phyloP scores from a whole-genome alignment of 2,888 invertebrate genomes.

The Sisyra terminalis region DNA sequence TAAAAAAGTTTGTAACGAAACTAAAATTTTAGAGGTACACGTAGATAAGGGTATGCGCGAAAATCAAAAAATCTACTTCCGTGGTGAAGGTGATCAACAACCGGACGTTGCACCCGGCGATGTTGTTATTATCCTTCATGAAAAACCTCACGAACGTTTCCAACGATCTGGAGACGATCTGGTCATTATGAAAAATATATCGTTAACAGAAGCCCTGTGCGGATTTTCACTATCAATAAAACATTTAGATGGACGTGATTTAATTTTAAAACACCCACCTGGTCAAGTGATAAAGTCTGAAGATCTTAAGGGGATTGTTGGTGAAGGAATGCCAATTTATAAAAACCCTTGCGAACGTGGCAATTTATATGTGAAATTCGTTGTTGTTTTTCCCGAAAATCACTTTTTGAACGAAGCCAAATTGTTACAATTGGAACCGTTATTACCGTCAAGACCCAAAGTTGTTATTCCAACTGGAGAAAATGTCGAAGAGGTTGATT shows the following conservation, averaged over 20 bases:
- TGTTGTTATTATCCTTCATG: constrained; percentile 72
- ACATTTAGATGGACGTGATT: constrained; percentile 76
- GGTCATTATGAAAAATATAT: constrained; percentile 54
- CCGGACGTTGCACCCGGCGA: constrained; percentile 77
- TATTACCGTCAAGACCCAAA: constrained; percentile 55
- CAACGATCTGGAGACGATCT: constrained; percentile 61
- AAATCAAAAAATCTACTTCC: constrained; percentile 68
- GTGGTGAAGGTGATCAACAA: constrained; percentile 82
- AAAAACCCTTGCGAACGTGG: constrained; percentile 77
- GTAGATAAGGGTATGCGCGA: constrained; percentile 83
- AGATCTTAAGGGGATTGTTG: constrained; percentile 55
- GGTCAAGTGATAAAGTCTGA: constrained; percentile 77
- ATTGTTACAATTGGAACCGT: constrained; percentile 49
- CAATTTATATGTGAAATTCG: constrained; percentile 73
- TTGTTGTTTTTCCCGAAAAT: constrained; percentile 68
- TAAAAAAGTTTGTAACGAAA: constrained; percentile 65
- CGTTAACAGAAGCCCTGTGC: constrained; percentile 78
- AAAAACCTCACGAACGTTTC: constrained; percentile 64
- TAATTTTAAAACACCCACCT: constrained; percentile 59
- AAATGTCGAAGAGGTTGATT: constrained; percentile 71
- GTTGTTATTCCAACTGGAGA: constrained; percentile 61
- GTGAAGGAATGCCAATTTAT: constrained; percentile 83
- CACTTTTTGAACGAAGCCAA: constrained; percentile 56
- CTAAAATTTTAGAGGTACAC: constrained; percentile 71
- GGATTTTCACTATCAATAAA: constrained; percentile 73